phyloP scores from a whole-genome alignment of 2,888 invertebrate genomes.

The Dicyrtoma fusca region DNA sequence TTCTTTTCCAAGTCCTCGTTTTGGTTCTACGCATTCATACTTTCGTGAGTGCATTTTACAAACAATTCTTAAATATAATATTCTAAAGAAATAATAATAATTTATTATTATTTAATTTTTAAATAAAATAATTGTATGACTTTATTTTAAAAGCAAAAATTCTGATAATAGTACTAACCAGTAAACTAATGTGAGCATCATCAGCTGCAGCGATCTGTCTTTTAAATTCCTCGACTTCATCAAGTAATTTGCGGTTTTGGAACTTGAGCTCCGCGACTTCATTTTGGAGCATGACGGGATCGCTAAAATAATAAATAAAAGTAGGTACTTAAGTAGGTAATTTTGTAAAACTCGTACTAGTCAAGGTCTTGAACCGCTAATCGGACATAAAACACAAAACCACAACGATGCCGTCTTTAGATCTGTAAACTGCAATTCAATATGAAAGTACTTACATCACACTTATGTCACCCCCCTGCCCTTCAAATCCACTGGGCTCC shows the following conservation, averaged over 20 bases:
- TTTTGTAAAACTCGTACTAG: not conserved
- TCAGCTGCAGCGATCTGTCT: slow-evolving; percentile 37
- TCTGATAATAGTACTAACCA: no score
- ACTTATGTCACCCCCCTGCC: slow-evolving; percentile 25
- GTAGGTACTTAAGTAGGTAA: not conserved
- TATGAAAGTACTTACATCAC: slow-evolving; percentile 20
- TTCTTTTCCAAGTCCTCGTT: slow-evolving; percentile 12
- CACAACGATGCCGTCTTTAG: not conserved
- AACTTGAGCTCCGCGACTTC: slow-evolving; percentile 49
- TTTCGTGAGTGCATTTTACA: no score
- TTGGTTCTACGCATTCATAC: not conserved
- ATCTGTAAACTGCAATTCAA: not conserved
- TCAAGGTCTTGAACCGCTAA: not conserved
- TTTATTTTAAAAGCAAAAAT: no score
- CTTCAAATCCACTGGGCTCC: slow-evolving; percentile 31
- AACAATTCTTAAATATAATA: no score
- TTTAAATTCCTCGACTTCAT: slow-evolving; percentile 40
- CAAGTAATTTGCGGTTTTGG: slow-evolving; percentile 40
- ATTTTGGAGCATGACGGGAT: slow-evolving; percentile 35
- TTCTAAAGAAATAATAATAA: no score
- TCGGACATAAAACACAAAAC: not conserved
- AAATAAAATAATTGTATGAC: no score
- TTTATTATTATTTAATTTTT: no score
- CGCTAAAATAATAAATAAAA: slow-evolving; percentile 14
- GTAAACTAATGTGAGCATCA: slow-evolving; percentile 42